Conservation (phyloP, 2,113 vertebrate genomes). For the Catharus fuscescens region DNA sequence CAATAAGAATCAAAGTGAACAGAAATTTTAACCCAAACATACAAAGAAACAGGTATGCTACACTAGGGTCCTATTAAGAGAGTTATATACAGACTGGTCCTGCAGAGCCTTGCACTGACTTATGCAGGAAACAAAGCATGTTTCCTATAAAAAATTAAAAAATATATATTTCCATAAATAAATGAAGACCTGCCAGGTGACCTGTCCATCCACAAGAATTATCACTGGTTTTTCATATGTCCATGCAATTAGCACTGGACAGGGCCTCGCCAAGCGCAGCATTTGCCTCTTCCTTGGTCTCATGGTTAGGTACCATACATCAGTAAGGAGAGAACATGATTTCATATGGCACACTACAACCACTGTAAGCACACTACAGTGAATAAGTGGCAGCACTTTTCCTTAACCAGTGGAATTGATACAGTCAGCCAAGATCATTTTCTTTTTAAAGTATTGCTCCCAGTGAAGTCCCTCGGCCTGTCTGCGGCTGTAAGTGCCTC, state of each 20-base stretch:
- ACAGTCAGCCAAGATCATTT: rapidly evolving
- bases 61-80: not conserved
- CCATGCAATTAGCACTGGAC: not conserved
- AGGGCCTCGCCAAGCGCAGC: not conserved
- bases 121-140: rapidly evolving
- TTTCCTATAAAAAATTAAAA: too few species aligned
- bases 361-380: rapidly evolving
- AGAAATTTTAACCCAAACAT: not conserved
- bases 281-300: not conserved
- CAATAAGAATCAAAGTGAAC: not conserved
- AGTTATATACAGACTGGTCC: not conserved
- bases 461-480: too few species aligned
- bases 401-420: not conserved
- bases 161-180: too few species aligned
- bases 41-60: not conserved
- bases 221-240: not conserved
- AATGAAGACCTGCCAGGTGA: not conserved
- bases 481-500: rapidly evolving
- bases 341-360: not conserved
- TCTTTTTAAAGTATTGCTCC: not conserved
- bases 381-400: not conserved
- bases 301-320: not conserved
- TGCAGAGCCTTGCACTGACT: not conserved
- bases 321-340: not conserved
- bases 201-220: not conserved